Percentiles rank a stretch among this genome's conserved stretches.
Evolutionary conservation across 2,888 invertebrate genomes (phyloP).

Genomic region (Bhutanitis thaidina): DNA sequence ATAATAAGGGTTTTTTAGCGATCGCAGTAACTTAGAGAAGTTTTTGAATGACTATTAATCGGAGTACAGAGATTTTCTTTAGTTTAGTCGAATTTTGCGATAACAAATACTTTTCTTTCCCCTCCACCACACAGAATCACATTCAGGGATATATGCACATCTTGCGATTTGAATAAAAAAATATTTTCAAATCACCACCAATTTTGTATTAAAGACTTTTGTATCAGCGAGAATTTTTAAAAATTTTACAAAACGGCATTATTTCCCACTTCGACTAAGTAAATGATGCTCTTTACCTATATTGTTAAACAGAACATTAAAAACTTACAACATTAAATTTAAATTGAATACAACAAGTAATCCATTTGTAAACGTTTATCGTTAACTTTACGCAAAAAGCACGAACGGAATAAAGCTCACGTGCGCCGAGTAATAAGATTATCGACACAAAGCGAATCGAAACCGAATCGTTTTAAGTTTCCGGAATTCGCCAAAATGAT

Average conservation of each 20-base stretch:
- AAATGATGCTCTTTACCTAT: background rate
- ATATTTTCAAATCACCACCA: too few relatives aligned
- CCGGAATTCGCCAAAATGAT: conserved; percentile 53
- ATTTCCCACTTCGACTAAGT: background rate
- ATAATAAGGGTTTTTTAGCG: too few relatives aligned
- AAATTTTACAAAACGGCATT: background rate
- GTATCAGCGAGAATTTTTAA: too few relatives aligned
- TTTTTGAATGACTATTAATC: too few relatives aligned
- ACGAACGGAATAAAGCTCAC: conserved; percentile 67
- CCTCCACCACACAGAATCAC: too few relatives aligned
- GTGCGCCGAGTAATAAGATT: conserved; percentile 68
- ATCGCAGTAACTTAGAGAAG: too few relatives aligned
- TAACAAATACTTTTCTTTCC: too few relatives aligned
- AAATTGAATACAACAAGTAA: conserved; percentile 23
- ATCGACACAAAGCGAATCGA: conserved; percentile 47
- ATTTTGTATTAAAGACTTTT: too few relatives aligned
- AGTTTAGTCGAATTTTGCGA: too few relatives aligned
- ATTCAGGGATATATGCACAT: too few relatives aligned
- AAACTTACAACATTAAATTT: conserved; percentile 19
- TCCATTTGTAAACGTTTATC: conserved; percentile 43
- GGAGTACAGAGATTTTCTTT: too few relatives aligned
- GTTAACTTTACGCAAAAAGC: conserved; percentile 54
- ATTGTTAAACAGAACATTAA: conserved; percentile 9
- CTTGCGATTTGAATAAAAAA: too few relatives aligned
- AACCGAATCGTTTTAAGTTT: conserved; percentile 55